phyloP scores from a whole-genome alignment of 2,113 vertebrate species.

The Oryctolagus cuniculus region DNA sequence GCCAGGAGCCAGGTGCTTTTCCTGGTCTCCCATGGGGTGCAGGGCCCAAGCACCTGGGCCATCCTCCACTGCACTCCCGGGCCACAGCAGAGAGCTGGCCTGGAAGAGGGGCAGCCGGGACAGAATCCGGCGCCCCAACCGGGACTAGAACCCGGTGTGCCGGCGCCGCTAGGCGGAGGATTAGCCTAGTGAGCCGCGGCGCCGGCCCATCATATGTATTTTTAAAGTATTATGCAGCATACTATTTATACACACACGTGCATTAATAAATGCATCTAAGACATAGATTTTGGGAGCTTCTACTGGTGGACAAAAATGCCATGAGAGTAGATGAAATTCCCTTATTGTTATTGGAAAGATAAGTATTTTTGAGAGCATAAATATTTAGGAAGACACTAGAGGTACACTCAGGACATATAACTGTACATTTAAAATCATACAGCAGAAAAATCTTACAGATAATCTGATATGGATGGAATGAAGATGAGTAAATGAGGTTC shows the following conservation, averaged over 20 bases:
- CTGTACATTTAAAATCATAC: background rate
- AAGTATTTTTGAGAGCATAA: background rate
- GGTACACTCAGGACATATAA: background rate
- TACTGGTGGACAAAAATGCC: background rate
- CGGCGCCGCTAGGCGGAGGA: too few species aligned
- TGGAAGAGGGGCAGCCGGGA: too few species aligned
- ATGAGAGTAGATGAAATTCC: background rate
- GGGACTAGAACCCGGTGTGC: too few species aligned
- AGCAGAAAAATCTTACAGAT: background rate
- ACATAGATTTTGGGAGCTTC: background rate
- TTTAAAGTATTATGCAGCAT: background rate
- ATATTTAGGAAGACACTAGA: background rate
- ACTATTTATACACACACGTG: background rate
- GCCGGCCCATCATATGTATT: too few species aligned
- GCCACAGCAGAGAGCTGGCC: too few species aligned
- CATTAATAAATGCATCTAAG: background rate
- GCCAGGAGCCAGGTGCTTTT: too few species aligned
- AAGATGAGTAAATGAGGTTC: background rate
- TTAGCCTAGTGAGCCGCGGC: too few species aligned
- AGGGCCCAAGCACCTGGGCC: too few species aligned
- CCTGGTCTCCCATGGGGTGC: too few species aligned
- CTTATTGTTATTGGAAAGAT: slow-evolving; percentile 12
- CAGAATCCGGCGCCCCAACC: too few species aligned
- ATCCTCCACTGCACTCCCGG: too few species aligned
- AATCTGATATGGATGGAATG: background rate